Evolutionary conservation across 2,797 vertebrate species (phyloP), one percentile per base, ranked within the genome.

Genomic region (Pelochelys cantorii): DNA sequence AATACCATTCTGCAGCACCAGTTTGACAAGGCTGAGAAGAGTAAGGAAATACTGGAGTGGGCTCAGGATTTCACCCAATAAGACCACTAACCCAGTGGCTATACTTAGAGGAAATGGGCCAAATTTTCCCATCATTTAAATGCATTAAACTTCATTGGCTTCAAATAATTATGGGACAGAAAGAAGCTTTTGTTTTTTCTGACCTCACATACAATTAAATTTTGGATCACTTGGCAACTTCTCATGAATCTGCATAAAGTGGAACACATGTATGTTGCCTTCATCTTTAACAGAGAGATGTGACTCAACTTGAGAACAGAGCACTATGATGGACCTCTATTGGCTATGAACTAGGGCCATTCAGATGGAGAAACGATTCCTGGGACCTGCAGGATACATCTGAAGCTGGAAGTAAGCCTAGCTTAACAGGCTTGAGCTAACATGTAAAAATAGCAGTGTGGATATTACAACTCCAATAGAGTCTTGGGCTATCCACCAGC

Each of bases 1-100:
- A 94, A 90, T 93, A 88, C 52, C 81, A 83, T 87, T 59, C 83
- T 1, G 1, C n/a, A 75, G 31, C 92, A 80, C 81, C 81, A 57
- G 48, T 83, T 53, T 62, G 80, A 79, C 74, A 78, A 31, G 71
- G 53, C 68, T 81, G 85, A 48, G 83, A 91, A 84, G 0, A 42
- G 37, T 34, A 18, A 84, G 75, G 3, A 88, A 84, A 74, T 93
- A 31, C 65, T 88, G 42, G 42, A 37, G 86, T 22, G 18, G 68
- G 54, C 11, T 17, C 48, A 34, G 29, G 11, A 34, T 53, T 91
- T 93, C 84, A 59, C 42, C 31, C 3, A 29, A 60, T 5, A 2
- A 54, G 68, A 12, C 88, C 37, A 68, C 25, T 78, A 11, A 34
- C 74, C 42, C 68, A 85, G 18, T 12, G 11, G 11, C 7, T 71